phyloP scores from a whole-genome alignment of 2,888 invertebrate genomes.

The Criorhina ranunculi region DNA sequence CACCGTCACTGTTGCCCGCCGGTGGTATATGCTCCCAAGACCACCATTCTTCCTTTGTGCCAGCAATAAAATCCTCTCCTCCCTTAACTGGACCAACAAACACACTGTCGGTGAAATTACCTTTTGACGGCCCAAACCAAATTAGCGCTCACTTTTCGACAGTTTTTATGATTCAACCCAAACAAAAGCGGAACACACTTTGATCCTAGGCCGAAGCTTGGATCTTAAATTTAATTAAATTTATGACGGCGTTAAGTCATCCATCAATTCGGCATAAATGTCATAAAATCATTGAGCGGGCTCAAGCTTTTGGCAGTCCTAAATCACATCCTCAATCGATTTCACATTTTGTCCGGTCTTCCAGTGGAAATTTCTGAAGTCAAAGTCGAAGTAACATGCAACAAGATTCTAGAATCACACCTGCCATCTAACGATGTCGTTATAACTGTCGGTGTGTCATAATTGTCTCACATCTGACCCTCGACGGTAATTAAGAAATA shows the following conservation, averaged over 20 bases:
- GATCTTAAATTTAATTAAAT: slow-evolving; percentile 53
- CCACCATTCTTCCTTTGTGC: slow-evolving; percentile 48
- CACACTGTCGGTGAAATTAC: slow-evolving; percentile 16
- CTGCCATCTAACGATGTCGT: background rate
- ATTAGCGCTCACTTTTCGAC: slow-evolving; percentile 60
- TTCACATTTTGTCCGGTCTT: too few relatives aligned
- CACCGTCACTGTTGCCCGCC: slow-evolving; percentile 39
- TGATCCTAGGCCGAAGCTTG: slow-evolving; percentile 39
- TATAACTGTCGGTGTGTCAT: slow-evolving; percentile 2
- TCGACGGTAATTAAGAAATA: slow-evolving; percentile 26
- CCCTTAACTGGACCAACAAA: slow-evolving; percentile 28
- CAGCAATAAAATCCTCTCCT: slow-evolving; percentile 41
- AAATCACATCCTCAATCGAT: slow-evolving; percentile 51
- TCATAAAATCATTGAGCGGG: slow-evolving; percentile 49
- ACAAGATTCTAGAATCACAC: slow-evolving; percentile 5
- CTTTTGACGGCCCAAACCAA: slow-evolving; percentile 47
- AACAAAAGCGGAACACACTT: slow-evolving; percentile 15
- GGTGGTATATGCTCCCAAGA: slow-evolving; percentile 56
- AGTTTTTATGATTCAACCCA: slow-evolving; percentile 48
- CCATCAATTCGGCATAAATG: slow-evolving; percentile 71
- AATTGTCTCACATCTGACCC: slow-evolving; percentile 43
- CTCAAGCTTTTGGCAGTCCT: slow-evolving; percentile 29
- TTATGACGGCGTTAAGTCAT: slow-evolving; percentile 72
- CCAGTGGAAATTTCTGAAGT: too few relatives aligned
- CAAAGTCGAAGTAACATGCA: background rate